These are phyloP conservation scores for Laticauda colubrina DNA, from an alignment of 2,113 vertebrate species.

Conservation along the genomic window DNA sequence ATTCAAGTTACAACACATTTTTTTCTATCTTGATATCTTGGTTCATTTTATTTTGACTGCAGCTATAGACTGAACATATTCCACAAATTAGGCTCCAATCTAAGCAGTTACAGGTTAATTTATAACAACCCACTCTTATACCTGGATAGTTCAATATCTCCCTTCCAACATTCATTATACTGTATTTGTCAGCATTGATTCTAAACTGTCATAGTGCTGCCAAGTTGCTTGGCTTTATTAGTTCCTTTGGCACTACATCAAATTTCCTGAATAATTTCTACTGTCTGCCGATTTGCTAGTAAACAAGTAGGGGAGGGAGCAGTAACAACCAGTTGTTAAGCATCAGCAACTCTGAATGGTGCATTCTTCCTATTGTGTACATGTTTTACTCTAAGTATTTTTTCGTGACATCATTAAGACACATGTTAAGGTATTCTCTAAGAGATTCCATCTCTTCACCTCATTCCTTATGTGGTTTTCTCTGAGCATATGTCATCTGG, in stretches of 20 bases:
- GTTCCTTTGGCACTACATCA: background rate
- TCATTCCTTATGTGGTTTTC: background rate
- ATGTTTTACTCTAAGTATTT: background rate
- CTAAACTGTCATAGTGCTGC: constrained; percentile 17
- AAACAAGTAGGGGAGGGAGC: background rate
- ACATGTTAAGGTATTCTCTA: background rate
- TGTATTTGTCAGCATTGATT: constrained; percentile 27
- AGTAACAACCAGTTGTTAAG: background rate
- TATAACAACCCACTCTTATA: background rate
- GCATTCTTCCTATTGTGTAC: background rate
- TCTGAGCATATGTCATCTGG: background rate
- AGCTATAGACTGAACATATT: background rate
- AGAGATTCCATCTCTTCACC: background rate
- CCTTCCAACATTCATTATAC: constrained; percentile 3
- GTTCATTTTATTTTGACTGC: background rate
- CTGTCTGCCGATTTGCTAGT: background rate
- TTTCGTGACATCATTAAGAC: background rate
- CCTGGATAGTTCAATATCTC: constrained; percentile 3
- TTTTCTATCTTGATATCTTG: constrained; percentile 15
- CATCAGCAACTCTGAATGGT: background rate
- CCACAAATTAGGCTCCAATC: background rate
- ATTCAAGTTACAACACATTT: background rate
- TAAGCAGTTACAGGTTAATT: constrained; percentile 16
- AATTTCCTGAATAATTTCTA: constrained; percentile 10
- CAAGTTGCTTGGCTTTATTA: constrained; percentile 14